phyloP scores from a whole-genome alignment of 2,888 invertebrate genomes.

The Ectobius pallidus region DNA sequence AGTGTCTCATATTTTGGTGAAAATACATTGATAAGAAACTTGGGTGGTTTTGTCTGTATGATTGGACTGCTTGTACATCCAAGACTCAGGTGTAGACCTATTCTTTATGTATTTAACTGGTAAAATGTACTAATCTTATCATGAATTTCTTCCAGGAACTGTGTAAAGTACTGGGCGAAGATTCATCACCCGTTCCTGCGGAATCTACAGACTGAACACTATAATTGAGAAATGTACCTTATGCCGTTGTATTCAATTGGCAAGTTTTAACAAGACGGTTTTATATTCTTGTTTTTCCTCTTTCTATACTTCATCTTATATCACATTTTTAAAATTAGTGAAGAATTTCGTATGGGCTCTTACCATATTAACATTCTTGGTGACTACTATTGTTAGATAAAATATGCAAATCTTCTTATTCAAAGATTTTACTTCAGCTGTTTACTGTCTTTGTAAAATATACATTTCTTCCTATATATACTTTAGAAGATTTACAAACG shows the following conservation, averaged over 20 bases:
- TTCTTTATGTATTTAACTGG: too few relatives aligned
- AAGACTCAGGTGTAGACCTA: too few relatives aligned
- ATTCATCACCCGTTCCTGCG: not conserved
- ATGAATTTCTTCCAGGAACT: slow-evolving; percentile 44
- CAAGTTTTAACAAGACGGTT: not conserved
- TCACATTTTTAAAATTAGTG: not conserved
- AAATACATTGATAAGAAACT: too few relatives aligned
- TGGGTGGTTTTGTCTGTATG: too few relatives aligned
- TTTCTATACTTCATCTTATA: not conserved
- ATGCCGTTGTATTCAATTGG: not conserved
- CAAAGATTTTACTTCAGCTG: too few relatives aligned
- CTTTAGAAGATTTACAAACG: too few relatives aligned
- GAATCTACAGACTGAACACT: slow-evolving; percentile 11
- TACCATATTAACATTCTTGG: not conserved
- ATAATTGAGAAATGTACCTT: not conserved
- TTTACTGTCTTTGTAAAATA: too few relatives aligned
- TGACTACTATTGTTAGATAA: not conserved
- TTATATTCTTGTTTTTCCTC: not conserved
- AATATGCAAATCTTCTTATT: too few relatives aligned
- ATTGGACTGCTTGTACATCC: too few relatives aligned
- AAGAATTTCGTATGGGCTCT: not conserved
- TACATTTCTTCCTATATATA: too few relatives aligned
- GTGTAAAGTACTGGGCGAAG: slow-evolving; percentile 45
- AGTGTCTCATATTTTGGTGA: too few relatives aligned
- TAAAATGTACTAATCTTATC: too few relatives aligned